Percentiles rank a stretch among this genome's conserved stretches.
phyloP scores from a whole-genome alignment of 2,888 invertebrate species.

The Drosophila melanocephala region DNA sequence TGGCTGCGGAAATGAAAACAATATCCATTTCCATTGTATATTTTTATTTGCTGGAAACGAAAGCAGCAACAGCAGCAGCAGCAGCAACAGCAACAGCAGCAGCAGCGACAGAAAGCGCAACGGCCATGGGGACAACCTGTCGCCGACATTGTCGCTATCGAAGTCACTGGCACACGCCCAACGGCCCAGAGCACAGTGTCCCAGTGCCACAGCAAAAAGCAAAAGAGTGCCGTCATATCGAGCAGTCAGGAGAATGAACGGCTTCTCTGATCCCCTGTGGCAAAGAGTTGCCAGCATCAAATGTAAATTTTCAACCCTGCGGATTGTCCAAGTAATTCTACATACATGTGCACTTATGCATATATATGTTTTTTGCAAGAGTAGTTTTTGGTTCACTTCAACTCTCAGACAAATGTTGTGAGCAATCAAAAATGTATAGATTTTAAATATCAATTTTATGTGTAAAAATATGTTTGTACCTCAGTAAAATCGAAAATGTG shows the following conservation, averaged over 20 bases:
- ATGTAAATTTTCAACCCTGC: conserved; percentile 6
- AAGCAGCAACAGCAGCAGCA: conserved; percentile 9
- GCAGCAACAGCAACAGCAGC: neutral
- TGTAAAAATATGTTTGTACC: neutral
- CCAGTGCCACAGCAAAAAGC: conserved; percentile 19
- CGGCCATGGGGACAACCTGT: conserved; percentile 70
- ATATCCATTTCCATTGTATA: conserved; percentile 78
- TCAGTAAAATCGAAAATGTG: neutral
- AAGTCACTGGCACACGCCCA: conserved; percentile 61
- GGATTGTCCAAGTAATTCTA: neutral
- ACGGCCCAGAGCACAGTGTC: conserved; percentile 53
- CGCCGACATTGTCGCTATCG: conserved; percentile 33
- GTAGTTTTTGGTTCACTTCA: conserved; percentile 8
- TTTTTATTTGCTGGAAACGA: conserved; percentile 66
- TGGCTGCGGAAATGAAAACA: conserved; percentile 76
- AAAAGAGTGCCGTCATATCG: conserved; percentile 4
- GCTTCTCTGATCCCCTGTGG: conserved; percentile 19
- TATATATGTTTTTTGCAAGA: neutral
- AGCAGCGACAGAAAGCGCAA: conserved; percentile 63
- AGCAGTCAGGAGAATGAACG: conserved; percentile 16
- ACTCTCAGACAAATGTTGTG: neutral
- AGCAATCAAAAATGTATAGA: neutral
- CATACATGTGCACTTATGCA: neutral
- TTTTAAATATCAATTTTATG: neutral
- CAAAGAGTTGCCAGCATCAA: conserved; percentile 20